Percentiles rank a stretch among this genome's conserved stretches.
phyloP scores from a whole-genome alignment of 2,797 vertebrate species.

The Poeciliopsis gracilis region DNA sequence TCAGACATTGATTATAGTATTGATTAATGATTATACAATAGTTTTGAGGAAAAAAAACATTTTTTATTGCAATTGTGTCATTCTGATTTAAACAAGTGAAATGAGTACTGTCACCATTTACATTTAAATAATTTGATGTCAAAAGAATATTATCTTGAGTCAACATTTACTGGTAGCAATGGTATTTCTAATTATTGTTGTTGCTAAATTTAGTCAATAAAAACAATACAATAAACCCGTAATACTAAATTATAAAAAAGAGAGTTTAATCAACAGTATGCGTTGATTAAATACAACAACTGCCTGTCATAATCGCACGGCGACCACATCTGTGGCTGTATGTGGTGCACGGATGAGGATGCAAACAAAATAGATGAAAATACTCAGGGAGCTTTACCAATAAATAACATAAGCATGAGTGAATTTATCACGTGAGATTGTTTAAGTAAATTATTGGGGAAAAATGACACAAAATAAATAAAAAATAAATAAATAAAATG shows the following conservation, averaged over 20 bases:
- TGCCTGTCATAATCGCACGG: neutral
- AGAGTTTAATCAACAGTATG: neutral
- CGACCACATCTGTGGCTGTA: neutral
- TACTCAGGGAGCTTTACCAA: neutral
- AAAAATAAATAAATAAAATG: neutral
- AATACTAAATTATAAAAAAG: neutral
- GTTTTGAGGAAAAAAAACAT: no score
- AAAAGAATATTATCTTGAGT: neutral
- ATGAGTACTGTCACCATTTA: neutral
- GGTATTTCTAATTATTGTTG: neutral
- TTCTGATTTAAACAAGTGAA: neutral
- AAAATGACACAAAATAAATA: no score
- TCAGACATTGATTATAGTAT: neutral
- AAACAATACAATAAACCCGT: neutral
- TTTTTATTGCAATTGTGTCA: neutral
- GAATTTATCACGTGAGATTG: neutral
- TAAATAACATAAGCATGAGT: neutral
- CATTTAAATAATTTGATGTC: neutral
- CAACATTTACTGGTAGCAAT: neutral
- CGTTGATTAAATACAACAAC: neutral
- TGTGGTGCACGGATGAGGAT: neutral
- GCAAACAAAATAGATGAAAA: neutral
- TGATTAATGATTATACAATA: neutral
- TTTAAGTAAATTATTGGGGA: no score
- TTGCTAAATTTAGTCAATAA: neutral